Conservation (phyloP, 64 coral and sea anemone species). For the Exaiptasia diaphana region DNA sequence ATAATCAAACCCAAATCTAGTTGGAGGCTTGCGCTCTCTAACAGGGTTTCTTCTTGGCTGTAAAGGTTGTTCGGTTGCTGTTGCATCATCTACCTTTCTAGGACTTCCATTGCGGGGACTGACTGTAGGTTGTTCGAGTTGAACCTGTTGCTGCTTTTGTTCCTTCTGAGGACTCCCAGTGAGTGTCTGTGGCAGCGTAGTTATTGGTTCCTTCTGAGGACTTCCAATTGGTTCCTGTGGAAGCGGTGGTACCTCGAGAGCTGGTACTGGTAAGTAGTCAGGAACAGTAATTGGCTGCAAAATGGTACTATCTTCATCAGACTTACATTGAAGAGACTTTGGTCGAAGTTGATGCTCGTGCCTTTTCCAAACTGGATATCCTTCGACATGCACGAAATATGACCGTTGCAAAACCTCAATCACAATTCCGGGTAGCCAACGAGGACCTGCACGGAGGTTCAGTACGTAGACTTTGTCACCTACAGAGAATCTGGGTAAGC, state of each 20-base stretch:
- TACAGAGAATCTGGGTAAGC: neutral
- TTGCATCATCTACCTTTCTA: no score
- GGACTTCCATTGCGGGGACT: no score
- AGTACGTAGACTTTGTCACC: constrained; percentile 11
- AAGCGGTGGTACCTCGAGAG: neutral
- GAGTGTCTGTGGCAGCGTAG: no score
- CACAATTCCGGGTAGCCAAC: neutral
- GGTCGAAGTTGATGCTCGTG: constrained; percentile 17
- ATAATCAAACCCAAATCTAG: no score
- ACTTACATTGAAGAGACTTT: neutral
- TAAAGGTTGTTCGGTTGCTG: no score
- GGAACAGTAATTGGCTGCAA: neutral
- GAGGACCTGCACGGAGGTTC: constrained; percentile 7
- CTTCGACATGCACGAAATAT: neutral
- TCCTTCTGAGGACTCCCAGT: no score
- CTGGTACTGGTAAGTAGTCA: neutral
- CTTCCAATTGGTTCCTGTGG: neutral
- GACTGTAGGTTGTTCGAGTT: no score
- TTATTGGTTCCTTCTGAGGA: no score
- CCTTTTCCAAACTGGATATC: neutral
- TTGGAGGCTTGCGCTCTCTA: no score
- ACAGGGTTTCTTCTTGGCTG: no score
- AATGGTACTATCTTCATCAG: neutral
- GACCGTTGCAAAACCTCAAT: constrained; percentile 6
- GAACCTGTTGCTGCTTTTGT: no score